Evolutionary conservation across 2,797 vertebrate species (phyloP), one percentile per base, ranked within the genome.

Genomic region (Miichthys miiuy): DNA sequence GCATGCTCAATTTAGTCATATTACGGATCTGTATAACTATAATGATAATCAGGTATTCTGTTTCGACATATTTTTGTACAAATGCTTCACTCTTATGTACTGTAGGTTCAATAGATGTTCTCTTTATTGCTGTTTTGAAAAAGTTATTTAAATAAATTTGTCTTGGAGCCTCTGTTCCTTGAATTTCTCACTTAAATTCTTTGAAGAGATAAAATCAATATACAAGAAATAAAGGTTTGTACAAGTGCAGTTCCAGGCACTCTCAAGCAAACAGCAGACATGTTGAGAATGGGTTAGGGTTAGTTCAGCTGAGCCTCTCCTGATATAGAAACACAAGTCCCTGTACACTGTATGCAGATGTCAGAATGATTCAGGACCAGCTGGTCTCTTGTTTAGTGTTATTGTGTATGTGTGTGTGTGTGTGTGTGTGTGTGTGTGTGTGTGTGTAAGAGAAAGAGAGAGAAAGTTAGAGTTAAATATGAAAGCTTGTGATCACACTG

Each of bases 11-110:
- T 82, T 57, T 88, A 83, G 68, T 77, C 60, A 30, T 50, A 65
- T 72, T 84, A 77, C 20, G 46, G 17, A 68, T 66, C 56, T 83
- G 34, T 85, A 60, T 81, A 71, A 84, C 72, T 84, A 67, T 68
- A 81, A 77, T 57, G 20, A 82, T 91, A 87, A 89, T 77, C 80
- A 76, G 68, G 21, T 84, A 71, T 89, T 75, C 65, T 82, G 55
- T 77, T 84, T 87, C 56, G 63, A 82, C 78, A 77, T 92, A 92
- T 93, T 94, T 94, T 94, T 95, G 84, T 94, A 94, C 86, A 91
- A 91, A 89, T n/a, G 8, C 79, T 86, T 79, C 70, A 79, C 67
- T 81, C 27, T 1, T 56, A 0, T 75, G 62, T 71, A 56, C 63
- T 88, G 84, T 89, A 89, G 81, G 17, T 70, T 77, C n/a, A 38